Conservation (phyloP, 2,113 vertebrate species). For the Aldabrachelys gigantea region DNA sequence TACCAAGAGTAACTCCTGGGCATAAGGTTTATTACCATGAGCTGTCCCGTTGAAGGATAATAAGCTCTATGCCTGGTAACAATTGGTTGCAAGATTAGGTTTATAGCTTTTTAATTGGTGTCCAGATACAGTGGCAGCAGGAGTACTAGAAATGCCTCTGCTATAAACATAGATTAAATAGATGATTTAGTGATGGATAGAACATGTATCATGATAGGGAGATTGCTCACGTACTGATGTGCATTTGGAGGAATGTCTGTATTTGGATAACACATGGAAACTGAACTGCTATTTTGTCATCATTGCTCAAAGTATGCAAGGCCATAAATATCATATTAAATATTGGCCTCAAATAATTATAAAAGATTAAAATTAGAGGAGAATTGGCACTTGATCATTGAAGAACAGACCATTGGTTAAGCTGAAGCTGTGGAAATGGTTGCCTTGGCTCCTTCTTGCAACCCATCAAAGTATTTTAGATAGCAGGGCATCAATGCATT, state of each 20-base stretch:
- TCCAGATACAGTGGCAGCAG: no score
- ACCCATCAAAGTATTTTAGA: neutral
- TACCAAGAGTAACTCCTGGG: neutral
- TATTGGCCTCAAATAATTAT: neutral
- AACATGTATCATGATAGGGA: neutral
- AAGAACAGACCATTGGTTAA: neutral
- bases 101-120: no score
- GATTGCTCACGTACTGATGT: neutral
- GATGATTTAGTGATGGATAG: no score
- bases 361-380: constrained; percentile 26
- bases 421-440: neutral
- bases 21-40: neutral
- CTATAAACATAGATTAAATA: no score
- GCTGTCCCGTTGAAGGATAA: neutral
- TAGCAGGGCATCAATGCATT: neutral
- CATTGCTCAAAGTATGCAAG: neutral
- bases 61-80: neutral
- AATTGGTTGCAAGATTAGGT: no score
- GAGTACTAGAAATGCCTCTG: no score
- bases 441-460: neutral
- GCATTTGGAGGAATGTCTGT: neutral
- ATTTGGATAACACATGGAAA: neutral
- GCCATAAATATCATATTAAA: neutral
- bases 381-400: neutral
- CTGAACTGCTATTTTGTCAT: neutral